Evolutionary conservation across 2,797 vertebrate genomes (phyloP).

Genomic region (Molothrus ater): DNA sequence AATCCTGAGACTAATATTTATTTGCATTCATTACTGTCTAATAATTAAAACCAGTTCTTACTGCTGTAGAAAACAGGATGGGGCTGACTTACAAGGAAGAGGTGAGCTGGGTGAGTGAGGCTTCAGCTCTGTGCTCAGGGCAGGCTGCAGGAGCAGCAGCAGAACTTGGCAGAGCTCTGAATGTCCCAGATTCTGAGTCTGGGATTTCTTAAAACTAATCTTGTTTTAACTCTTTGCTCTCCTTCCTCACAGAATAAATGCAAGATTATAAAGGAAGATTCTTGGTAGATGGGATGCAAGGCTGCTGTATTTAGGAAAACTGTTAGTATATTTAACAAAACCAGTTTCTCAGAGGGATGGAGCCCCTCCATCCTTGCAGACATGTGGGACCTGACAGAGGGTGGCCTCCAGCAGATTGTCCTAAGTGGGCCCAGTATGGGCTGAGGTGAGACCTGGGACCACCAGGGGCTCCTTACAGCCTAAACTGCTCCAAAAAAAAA

Average conservation of each 20-base stretch:
- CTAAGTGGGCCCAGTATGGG: accelerated
- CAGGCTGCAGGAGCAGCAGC: background rate
- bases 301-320: background rate
- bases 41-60: slow-evolving; percentile 43
- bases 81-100: background rate
- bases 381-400: background rate
- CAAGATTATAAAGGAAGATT: background rate
- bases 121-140: background rate
- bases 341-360: background rate
- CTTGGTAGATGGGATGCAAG: accelerated
- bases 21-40: slow-evolving; percentile 18
- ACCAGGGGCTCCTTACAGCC: background rate
- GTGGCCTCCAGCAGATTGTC: background rate
- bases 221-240: background rate
- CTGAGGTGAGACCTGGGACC: background rate
- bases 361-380: background rate
- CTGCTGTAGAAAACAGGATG: background rate
- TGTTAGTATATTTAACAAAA: background rate
- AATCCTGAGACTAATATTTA: slow-evolving; percentile 24
- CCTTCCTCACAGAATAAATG: background rate
- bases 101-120: background rate
- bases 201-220: background rate
- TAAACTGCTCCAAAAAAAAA: background rate
- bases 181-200: background rate
- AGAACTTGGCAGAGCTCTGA: background rate